Evolutionary conservation across 2,113 vertebrate genomes (phyloP), one percentile per base, ranked within the genome.

Genomic region (Forbesichthys agassizii): DNA sequence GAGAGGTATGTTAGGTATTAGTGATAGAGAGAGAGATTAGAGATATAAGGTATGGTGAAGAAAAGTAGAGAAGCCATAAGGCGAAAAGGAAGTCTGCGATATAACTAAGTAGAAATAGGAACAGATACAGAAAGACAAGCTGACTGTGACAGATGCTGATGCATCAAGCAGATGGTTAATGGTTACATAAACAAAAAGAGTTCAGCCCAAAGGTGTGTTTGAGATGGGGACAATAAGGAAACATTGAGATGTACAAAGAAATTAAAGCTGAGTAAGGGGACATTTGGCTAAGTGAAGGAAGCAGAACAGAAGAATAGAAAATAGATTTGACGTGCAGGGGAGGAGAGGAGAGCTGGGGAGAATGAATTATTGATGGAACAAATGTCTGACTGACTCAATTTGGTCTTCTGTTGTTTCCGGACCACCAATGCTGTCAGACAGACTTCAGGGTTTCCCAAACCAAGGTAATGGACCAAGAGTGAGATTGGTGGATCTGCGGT

Each of bases 381-480:
- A 89, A 87, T 89, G 87, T 90, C 82, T 86, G 87, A 88, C 84
- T 87, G 87, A 87, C 84, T 89, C 86, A 86, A 86, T 88, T 89
- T 87, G 84, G 85, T 64, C 75, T 11, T 87, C 69, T 84, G 86
- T 87, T 87, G 80, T 85, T 87, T 87, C 84, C 83, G 86, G 84
- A 81, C 81, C 86, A 82, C 80, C 79, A 71, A 61, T 61, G 74
- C 82, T 83, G 84, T 80, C 81, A 77, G 82, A 78, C 69, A 68
- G 75, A 83, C 69, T 81, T 78, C 69, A 68, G 72, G 16, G 57
- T 52, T 52, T 52, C 49, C 11, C 11, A 52, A 52, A 14, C 11
- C 49, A 52, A 11, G 9, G 49, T 14, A 14, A 52, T 11, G 49
- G 49, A 14, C 11, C 49, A 9, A 11, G 49, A 52, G 11, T 14